phyloP scores from a whole-genome alignment of 2,888 invertebrate genomes.

The Byasa hedistus region DNA sequence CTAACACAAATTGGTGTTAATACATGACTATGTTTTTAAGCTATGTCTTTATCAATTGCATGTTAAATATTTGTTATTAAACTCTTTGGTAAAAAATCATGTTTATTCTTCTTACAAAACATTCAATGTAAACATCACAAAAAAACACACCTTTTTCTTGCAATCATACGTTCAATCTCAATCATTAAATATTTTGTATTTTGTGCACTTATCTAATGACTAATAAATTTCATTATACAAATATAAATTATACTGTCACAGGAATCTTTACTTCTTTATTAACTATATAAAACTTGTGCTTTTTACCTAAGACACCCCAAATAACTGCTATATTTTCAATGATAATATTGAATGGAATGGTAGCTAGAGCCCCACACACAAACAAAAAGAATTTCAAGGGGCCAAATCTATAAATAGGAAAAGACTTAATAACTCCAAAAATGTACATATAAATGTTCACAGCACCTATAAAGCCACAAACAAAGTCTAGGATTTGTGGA shows the following conservation, averaged over 20 bases:
- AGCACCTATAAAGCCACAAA: conserved; percentile 94
- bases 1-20: not conserved
- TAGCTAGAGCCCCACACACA: conserved; percentile 91
- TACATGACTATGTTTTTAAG: not conserved
- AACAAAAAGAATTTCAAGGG: conserved; percentile 88
- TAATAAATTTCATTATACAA: conserved; percentile 44
- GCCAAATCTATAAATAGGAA: conserved; percentile 93
- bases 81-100: conserved; percentile 42
- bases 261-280: conserved; percentile 91
- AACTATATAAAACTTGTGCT: conserved; percentile 98
- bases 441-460: conserved; percentile 98
- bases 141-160: conserved; percentile 8
- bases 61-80: conserved; percentile 28
- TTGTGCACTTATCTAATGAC: conserved; percentile 62
- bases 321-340: conserved; percentile 97
- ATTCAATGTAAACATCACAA: conserved; percentile 11
- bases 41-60: conserved; percentile 31
- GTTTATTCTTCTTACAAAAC: conserved; percentile 14
- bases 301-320: conserved; percentile 96
- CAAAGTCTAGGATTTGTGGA: conserved; percentile 89
- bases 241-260: conserved; percentile 79
- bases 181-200: conserved; percentile 49
- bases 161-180: conserved; percentile 46
- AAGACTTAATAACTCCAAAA: conserved; percentile 98
- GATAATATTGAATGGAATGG: conserved; percentile 95